Base-by-base conservation (phyloP, 2,888 invertebrate genomes). In the Molorchus minor region DNA sequence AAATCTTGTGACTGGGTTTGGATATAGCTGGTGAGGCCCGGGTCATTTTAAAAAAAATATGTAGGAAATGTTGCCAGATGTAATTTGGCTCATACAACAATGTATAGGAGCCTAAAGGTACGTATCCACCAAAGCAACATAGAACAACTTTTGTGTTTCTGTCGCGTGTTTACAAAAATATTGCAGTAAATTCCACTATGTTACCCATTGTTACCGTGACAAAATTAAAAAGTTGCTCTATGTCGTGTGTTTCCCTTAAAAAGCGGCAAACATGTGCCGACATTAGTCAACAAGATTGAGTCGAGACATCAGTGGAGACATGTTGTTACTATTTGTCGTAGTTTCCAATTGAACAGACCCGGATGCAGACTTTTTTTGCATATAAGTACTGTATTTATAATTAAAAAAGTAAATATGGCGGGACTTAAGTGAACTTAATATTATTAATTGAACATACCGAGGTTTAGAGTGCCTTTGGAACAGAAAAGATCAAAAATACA, bases 171-270 rank as follows among this genome's bases (percentile, higher is more conserved):
- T 46, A 46, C 46, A 46, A 47, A 47, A 47, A 47, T 47, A 17
- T 47, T 47, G 47, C 47, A 47, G 47, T 47, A 47, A 47, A n/a
- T 47, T 47, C 33, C 47, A 47, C 47, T 47, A 35, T 47, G 47
- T 47, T 33, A 13, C 47, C 33, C 47, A 17, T 47, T 47, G 47
- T 47, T 20, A 12, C 20, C 33, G 47, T 33, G 47, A 33, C 47
- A 33, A 47, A 47, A 33, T 19, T 16, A 33, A 33, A 47, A 47
- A 33, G 21, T 47, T 47, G 29, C 47, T 47, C 35, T 30, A 47
- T 47, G 33, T 47, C 12, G 8, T 33, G 30, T 35, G 30, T 47
- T 47, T 30, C 29, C 33, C 16, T 47, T 33, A n/a, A 15, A 33
- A 47, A 47, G 33, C 33, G 5, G 29, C 25, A 44, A 47, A 47